Evolutionary conservation across 2,113 vertebrate genomes (phyloP).

Genomic region (Oostethus manadensis): DNA sequence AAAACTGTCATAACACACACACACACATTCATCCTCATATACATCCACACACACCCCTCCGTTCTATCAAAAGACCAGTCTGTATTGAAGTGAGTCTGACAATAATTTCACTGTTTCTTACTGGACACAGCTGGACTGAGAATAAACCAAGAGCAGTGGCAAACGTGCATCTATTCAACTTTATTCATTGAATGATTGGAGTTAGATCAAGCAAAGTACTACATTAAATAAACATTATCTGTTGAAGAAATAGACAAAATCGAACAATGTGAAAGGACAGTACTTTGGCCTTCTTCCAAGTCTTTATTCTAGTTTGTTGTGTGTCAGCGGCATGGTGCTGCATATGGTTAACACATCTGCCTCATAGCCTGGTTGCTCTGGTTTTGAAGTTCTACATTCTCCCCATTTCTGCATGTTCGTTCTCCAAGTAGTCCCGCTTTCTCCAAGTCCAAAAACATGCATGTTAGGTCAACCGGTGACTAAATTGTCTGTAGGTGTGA

Average conservation of each 20-base stretch:
- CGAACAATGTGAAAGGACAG: background rate
- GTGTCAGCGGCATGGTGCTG: too few relatives aligned
- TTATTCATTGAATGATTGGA: constrained; percentile 18
- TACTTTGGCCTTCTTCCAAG: too few relatives aligned
- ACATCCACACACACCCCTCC: constrained; percentile 24
- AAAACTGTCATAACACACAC: constrained; percentile 48
- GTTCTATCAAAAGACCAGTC: constrained; percentile 67
- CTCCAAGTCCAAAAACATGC: too few relatives aligned
- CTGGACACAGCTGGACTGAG: constrained; percentile 68
- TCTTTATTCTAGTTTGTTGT: too few relatives aligned
- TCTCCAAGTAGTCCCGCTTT: too few relatives aligned
- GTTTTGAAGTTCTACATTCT: too few relatives aligned
- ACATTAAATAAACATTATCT: background rate
- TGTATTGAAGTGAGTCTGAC: constrained; percentile 65
- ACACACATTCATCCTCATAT: constrained; percentile 1
- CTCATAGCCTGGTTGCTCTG: too few relatives aligned
- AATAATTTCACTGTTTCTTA: constrained; percentile 68
- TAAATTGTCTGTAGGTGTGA: too few relatives aligned
- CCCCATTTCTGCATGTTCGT: too few relatives aligned
- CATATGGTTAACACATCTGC: too few relatives aligned
- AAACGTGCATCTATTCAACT: constrained; percentile 37
- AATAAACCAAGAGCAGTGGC: constrained; percentile 45
- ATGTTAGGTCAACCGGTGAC: too few relatives aligned
- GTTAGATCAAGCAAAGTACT: background rate
- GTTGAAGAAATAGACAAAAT: background rate